These are phyloP conservation scores for Cyclophora punctaria DNA, from an alignment of 2,888 invertebrate genomes.

Conservation along the genomic window DNA sequence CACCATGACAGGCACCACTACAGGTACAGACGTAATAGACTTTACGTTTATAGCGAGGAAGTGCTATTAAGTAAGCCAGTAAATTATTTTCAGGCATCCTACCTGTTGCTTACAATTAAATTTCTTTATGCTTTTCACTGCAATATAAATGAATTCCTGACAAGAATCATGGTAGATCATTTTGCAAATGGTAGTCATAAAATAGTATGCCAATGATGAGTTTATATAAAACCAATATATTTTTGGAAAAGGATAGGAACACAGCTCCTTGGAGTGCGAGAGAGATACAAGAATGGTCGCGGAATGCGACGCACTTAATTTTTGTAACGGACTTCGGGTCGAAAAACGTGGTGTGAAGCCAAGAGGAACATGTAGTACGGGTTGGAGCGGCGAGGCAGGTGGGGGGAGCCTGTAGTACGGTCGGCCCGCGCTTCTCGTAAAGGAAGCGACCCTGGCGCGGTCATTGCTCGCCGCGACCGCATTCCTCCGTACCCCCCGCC, in stretches of 20 bases:
- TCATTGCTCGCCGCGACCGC: constrained; percentile 74
- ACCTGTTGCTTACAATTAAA: too few species aligned
- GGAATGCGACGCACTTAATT: constrained; percentile 73
- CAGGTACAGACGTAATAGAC: too few species aligned
- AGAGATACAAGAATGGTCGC: constrained; percentile 49
- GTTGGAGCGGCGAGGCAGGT: constrained; percentile 28
- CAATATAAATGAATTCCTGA: too few species aligned
- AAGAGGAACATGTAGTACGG: constrained; percentile 63
- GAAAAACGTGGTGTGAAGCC: constrained; percentile 64
- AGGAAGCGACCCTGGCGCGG: constrained; percentile 75
- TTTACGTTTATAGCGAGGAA: too few species aligned
- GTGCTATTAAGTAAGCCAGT: too few species aligned
- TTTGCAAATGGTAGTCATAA: too few species aligned
- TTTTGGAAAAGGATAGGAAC: constrained; percentile 19
- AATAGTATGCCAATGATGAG: too few species aligned
- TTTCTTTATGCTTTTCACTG: too few species aligned
- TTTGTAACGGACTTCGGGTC: constrained; percentile 72
- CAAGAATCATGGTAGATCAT: too few species aligned
- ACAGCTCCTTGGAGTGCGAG: constrained; percentile 33
- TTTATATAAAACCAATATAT: not conserved
- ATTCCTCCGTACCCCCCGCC: constrained; percentile 53
- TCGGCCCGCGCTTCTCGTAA: constrained; percentile 71
- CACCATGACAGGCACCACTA: too few species aligned
- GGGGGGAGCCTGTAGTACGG: constrained; percentile 65
- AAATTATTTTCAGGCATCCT: too few species aligned